These are phyloP conservation scores for Erebia ligea DNA, from an alignment of 2,888 invertebrate species.

Conservation along the genomic window DNA sequence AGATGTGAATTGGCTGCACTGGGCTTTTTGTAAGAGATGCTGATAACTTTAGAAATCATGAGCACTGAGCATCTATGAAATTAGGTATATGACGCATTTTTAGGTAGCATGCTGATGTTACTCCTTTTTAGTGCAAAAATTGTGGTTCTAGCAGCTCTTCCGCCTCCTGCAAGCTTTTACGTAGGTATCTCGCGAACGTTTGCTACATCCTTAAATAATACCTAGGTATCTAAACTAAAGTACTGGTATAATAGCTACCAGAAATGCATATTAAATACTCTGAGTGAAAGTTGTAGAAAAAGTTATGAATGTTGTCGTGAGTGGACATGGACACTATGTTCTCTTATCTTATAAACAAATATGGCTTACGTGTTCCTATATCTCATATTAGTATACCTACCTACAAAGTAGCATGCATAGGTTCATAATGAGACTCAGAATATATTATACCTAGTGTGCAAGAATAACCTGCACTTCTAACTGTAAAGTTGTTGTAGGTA, in stretches of 20 bases:
- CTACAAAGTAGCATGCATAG: neutral
- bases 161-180: neutral
- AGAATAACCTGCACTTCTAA: no score
- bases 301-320: slow-evolving; percentile 17
- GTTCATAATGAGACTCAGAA: neutral
- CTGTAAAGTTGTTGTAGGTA: no score
- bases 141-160: neutral
- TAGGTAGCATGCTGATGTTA: no score
- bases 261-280: neutral
- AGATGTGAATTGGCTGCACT: no score
- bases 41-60: no score
- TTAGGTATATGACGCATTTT: no score
- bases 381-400: neutral
- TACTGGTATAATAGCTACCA: slow-evolving; percentile 15
- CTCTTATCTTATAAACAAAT: slow-evolving; percentile 19
- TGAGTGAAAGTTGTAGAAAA: slow-evolving; percentile 27
- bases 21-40: no score
- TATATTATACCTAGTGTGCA: no score
- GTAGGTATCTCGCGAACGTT: neutral
- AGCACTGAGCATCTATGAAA: no score
- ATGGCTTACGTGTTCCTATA: slow-evolving; percentile 3
- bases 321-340: slow-evolving; percentile 13
- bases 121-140: no score
- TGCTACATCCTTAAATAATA: neutral
- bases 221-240: slow-evolving; percentile 5